Percentiles rank a stretch among this genome's conserved stretches.
Evolutionary conservation across 2,888 invertebrate species (phyloP).

Genomic region (Papilio elwesi): DNA sequence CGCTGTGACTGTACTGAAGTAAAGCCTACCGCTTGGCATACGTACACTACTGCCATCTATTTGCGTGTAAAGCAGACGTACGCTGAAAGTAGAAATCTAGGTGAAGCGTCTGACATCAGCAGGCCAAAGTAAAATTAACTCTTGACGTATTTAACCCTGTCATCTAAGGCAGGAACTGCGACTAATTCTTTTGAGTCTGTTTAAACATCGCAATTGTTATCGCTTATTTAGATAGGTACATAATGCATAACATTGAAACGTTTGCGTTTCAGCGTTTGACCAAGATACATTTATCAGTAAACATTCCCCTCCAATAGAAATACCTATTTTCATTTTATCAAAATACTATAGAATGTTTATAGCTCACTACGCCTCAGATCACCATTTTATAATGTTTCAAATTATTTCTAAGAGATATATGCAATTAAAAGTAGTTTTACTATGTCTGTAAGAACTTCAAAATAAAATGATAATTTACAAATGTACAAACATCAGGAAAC

Average conservation of each 20-base stretch:
- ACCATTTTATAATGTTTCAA: too few species aligned
- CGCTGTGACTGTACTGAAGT: slow-evolving; percentile 41
- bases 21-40: slow-evolving; percentile 53
- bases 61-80: slow-evolving; percentile 65
- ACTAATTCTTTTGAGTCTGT: slow-evolving; percentile 51
- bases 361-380: too few species aligned
- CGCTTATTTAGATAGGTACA: slow-evolving; percentile 46
- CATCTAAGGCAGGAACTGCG: slow-evolving; percentile 50
- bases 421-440: too few species aligned
- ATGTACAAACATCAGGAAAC: neutral
- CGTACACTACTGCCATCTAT: slow-evolving; percentile 72
- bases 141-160: slow-evolving; percentile 70
- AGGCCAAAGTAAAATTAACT: slow-evolving; percentile 80
- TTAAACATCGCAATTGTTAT: slow-evolving; percentile 65
- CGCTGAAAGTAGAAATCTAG: slow-evolving; percentile 75
- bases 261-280: neutral
- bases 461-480: neutral
- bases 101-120: slow-evolving; percentile 83
- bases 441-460: neutral
- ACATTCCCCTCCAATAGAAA: neutral
- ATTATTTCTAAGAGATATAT: too few species aligned
- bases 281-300: neutral
- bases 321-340: neutral
- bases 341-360: neutral
- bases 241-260: slow-evolving; percentile 2